Evolutionary conservation across 2,888 invertebrate genomes (phyloP).

Genomic region (Dasypolia templi): DNA sequence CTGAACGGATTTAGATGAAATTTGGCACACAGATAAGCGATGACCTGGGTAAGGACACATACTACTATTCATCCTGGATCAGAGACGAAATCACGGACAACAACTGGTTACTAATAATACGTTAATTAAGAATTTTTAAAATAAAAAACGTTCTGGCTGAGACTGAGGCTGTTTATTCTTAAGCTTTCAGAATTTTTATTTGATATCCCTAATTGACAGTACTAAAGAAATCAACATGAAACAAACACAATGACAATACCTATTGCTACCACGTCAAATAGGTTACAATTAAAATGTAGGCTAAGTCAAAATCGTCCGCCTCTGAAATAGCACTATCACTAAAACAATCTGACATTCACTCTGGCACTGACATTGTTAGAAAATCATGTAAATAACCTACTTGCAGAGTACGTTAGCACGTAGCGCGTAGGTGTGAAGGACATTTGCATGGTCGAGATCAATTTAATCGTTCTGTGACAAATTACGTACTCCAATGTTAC

Average conservation of each 20-base stretch:
- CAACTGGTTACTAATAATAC: too few species aligned
- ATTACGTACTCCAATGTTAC: slow-evolving; percentile 35
- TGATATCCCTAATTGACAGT: background rate
- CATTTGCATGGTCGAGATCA: slow-evolving; percentile 30
- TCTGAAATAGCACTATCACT: slow-evolving; percentile 26
- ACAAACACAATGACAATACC: background rate
- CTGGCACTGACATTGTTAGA: background rate
- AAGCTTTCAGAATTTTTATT: background rate
- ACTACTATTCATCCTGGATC: too few species aligned
- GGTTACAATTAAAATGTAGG: background rate
- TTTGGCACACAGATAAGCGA: too few species aligned
- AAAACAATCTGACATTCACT: slow-evolving; percentile 15
- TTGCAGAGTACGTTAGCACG: slow-evolving; percentile 15
- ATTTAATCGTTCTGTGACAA: slow-evolving; percentile 29
- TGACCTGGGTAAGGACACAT: too few species aligned
- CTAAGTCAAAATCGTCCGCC: background rate
- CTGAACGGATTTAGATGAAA: too few species aligned
- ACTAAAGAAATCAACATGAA: background rate
- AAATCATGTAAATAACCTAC: slow-evolving; percentile 25
- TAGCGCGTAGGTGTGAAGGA: slow-evolving; percentile 43
- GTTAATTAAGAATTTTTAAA: too few species aligned
- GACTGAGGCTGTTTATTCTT: background rate
- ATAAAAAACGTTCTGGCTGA: too few species aligned
- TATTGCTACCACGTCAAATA: background rate
- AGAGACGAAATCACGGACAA: too few species aligned